Evolutionary conservation across 30 jellyfish, hydroid and myxozoan species (phyloP).

Genomic region (Turritopsis dohrnii): DNA sequence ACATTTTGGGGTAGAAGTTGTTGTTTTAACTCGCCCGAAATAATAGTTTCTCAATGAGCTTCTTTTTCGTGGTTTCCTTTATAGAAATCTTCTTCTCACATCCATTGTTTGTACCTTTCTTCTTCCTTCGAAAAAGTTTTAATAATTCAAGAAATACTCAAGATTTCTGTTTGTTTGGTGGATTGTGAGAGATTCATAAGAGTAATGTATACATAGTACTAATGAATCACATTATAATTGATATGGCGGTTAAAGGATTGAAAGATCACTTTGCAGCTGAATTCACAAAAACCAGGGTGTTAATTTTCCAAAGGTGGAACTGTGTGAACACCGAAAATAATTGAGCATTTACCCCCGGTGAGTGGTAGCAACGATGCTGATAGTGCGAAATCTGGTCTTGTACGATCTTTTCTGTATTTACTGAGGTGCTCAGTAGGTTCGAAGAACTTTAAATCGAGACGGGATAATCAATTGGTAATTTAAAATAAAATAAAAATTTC

Average conservation of each 20-base stretch:
- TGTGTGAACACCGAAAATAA: neutral
- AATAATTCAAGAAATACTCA: no score
- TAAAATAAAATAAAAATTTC: no score
- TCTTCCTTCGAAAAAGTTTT: no score
- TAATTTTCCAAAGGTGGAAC: neutral
- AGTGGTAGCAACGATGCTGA: neutral
- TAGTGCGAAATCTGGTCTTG: neutral
- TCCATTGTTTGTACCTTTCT: no score
- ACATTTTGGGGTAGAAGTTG: no score
- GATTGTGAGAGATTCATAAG: no score
- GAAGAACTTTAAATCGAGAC: neutral
- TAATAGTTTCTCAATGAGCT: no score
- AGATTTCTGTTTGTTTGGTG: no score
- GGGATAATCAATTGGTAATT: neutral
- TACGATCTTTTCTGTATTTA: neutral
- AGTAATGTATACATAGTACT: no score
- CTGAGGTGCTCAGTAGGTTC: neutral
- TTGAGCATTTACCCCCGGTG: neutral
- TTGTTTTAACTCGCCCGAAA: no score
- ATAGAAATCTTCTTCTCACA: no score
- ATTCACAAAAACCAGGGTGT: neutral
- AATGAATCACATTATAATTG: neutral
- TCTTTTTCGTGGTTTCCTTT: no score
- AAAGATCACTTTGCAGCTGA: neutral
- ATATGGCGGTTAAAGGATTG: conserved; percentile 13